These are phyloP conservation scores for Paradoxurus hermaphroditus DNA, from an alignment of 2,113 vertebrate species.

Conservation along the genomic window DNA sequence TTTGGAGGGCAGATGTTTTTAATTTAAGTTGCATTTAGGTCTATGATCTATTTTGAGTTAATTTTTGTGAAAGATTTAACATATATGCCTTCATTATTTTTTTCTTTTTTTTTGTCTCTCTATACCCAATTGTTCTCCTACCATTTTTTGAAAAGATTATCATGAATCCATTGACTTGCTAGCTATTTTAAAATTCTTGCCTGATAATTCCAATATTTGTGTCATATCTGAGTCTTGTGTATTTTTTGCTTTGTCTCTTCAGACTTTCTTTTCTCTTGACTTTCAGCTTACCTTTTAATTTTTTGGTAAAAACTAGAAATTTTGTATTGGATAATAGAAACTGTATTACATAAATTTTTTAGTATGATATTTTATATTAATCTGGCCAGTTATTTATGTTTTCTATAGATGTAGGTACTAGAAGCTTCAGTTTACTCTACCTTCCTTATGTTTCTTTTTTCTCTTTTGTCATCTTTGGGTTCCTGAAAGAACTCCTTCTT, in stretches of 20 bases:
- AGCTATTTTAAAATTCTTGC: neutral
- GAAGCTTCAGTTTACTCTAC: neutral
- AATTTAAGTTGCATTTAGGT: neutral
- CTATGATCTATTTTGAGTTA: neutral
- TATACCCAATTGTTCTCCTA: neutral
- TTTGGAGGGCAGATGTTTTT: neutral
- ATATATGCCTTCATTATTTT: neutral
- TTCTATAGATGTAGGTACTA: neutral
- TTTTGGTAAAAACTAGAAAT: neutral
- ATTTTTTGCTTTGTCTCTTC: neutral
- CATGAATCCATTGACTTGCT: neutral
- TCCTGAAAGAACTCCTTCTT: neutral
- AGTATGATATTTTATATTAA: neutral
- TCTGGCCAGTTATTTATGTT: neutral
- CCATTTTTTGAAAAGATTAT: too few relatives aligned
- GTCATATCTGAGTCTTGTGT: neutral
- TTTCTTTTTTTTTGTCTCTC: neutral
- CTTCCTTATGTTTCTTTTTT: neutral
- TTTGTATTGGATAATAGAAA: neutral
- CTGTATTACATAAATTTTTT: neutral
- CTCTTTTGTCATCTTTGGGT: neutral
- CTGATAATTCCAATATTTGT: neutral
- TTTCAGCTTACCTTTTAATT: neutral
- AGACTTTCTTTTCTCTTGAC: neutral
- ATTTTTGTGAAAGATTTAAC: neutral